These are phyloP conservation scores for Julus scandinavius DNA, from an alignment of 2,888 invertebrate species.

Conservation along the genomic window DNA sequence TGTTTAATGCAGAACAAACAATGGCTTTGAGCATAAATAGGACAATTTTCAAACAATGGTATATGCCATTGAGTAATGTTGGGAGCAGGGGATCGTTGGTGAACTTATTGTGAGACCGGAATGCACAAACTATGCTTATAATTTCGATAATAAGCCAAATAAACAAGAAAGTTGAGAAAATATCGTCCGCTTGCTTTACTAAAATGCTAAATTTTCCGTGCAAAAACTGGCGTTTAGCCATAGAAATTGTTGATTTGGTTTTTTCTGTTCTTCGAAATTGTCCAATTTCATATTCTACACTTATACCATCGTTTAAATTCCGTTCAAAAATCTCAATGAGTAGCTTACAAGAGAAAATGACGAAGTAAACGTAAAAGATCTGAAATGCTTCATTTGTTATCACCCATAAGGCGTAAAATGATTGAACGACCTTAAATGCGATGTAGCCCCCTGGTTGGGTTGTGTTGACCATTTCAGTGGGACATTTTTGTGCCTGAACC, in stretches of 20 bases:
- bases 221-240: background rate
- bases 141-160: background rate
- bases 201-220: background rate
- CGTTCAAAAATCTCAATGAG: background rate
- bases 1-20: background rate
- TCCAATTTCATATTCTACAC: background rate
- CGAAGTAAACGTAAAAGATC: background rate
- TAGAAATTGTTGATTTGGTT: background rate
- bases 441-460: background rate
- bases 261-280: background rate
- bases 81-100: background rate
- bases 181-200: background rate
- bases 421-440: background rate
- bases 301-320: background rate
- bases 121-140: background rate
- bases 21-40: constrained; percentile 1
- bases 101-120: background rate
- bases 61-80: background rate
- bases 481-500: background rate
- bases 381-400: background rate
- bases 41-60: background rate
- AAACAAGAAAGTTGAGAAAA: background rate
- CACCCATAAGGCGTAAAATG: background rate
- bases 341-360: background rate
- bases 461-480: background rate